Evolutionary conservation across 35 echinoderm and acorn worm genomes (phyloP).

Genomic region (Anneissia japonica): DNA sequence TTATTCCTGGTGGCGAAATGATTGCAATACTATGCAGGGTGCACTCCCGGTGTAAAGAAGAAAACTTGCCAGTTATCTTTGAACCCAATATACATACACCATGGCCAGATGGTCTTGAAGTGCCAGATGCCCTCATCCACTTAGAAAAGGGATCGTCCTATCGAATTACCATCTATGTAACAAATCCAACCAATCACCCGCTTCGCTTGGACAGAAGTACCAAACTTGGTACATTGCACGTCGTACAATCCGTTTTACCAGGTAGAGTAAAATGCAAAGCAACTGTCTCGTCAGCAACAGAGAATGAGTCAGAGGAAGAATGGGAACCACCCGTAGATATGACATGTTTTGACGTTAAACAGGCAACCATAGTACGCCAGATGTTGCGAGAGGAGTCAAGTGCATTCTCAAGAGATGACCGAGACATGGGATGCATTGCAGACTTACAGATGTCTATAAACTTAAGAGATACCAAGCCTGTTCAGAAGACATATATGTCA

Average conservation of each 20-base stretch:
- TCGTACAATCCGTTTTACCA: too few relatives aligned
- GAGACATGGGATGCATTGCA: constrained; percentile 14
- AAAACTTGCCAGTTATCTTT: neutral
- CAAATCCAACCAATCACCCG: too few relatives aligned
- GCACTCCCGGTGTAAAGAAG: neutral
- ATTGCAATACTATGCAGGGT: neutral
- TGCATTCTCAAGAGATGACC: constrained; percentile 43
- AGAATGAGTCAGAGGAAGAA: too few relatives aligned
- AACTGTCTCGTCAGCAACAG: too few relatives aligned
- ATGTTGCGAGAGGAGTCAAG: constrained; percentile 1
- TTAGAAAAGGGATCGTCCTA: neutral
- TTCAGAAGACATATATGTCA: constrained; percentile 26
- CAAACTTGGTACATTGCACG: too few relatives aligned
- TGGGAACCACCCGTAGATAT: too few relatives aligned
- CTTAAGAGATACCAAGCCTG: constrained; percentile 32
- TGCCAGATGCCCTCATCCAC: neutral
- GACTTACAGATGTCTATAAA: constrained; percentile 36
- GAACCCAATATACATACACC: neutral
- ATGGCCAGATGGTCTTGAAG: neutral
- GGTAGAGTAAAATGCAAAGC: too few relatives aligned
- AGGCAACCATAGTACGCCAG: neutral
- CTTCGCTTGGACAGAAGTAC: too few relatives aligned
- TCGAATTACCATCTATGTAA: too few relatives aligned
- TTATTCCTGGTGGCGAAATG: neutral
- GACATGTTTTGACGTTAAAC: too few relatives aligned